Evolutionary conservation across 2,888 invertebrate genomes (phyloP).

Genomic region (Argynnis bischoffii): DNA sequence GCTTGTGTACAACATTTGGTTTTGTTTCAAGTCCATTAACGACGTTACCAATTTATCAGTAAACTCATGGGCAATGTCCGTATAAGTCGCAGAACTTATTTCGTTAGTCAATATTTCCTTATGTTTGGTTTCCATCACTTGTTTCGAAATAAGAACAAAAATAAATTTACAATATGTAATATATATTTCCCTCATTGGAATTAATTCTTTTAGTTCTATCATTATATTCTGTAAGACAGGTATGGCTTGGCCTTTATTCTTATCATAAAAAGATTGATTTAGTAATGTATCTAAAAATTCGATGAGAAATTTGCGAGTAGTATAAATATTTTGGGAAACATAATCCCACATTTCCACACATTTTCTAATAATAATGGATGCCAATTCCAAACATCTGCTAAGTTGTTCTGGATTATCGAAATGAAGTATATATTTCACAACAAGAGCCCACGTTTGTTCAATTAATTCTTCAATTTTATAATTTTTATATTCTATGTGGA

Average conservation of each 20-base stretch:
- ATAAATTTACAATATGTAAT: conserved; percentile 18
- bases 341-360: conserved; percentile 20
- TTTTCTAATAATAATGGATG: conserved; percentile 14
- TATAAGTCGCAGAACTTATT: conserved; percentile 1
- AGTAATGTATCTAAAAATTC: conserved; percentile 18
- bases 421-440: conserved; percentile 36
- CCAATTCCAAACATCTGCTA: conserved; percentile 24
- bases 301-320: conserved; percentile 14
- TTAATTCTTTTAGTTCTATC: conserved; percentile 1
- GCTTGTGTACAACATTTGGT: conserved; percentile 14
- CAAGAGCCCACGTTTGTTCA: conserved; percentile 46
- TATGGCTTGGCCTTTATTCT: conserved; percentile 15
- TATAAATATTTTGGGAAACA: not conserved
- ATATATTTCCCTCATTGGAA: conserved; percentile 24
- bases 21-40: conserved; percentile 22
- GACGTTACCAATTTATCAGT: not conserved
- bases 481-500: conserved; percentile 25
- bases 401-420: conserved; percentile 20
- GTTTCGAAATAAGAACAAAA: conserved; percentile 17
- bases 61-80: conserved; percentile 10
- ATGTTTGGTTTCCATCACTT: conserved; percentile 7
- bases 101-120: not conserved
- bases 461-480: conserved; percentile 37
- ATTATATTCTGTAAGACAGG: conserved; percentile 26
- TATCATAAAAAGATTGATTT: not conserved